These are phyloP conservation scores for Cataglyphis livida DNA, from an alignment of 2,888 invertebrate genomes.

Conservation along the genomic window DNA sequence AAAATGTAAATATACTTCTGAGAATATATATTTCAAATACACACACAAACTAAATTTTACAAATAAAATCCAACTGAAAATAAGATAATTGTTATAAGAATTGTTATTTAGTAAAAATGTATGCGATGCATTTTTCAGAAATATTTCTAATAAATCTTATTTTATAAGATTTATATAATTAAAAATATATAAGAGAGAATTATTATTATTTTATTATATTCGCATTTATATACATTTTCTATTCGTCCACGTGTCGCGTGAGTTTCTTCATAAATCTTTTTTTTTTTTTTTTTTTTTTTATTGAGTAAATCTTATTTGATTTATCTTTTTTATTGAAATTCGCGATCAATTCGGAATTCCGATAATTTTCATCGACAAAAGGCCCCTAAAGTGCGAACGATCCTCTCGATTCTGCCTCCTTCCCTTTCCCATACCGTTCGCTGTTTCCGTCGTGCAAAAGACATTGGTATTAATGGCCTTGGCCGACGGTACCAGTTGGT, in stretches of 20 bases:
- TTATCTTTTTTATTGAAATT: background rate
- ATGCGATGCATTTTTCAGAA: background rate
- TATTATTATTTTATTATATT: background rate
- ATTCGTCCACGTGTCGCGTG: background rate
- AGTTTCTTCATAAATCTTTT: background rate
- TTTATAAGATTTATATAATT: background rate
- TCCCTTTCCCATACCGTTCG: constrained; percentile 15
- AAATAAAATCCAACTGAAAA: background rate
- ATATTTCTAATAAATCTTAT: background rate
- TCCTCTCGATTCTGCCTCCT: constrained; percentile 13
- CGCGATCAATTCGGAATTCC: constrained; percentile 19
- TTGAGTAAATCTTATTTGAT: no score
- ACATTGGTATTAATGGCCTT: constrained; percentile 73
- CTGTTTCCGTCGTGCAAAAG: constrained; percentile 46
- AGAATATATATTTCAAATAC: background rate
- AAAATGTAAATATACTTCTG: background rate
- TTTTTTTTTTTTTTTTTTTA: background rate
- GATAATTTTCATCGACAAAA: constrained; percentile 8
- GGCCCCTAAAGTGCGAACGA: background rate
- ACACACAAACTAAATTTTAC: background rate
- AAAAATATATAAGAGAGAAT: background rate
- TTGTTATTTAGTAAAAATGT: background rate
- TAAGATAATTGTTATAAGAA: background rate
- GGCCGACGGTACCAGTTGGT: constrained; percentile 72
- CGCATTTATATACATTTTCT: background rate